A percentile compares a stretch with the other conserved stretches of the same genome.
Conservation (phyloP, 2,797 vertebrate genomes). For the Premnoplex brunnescens region DNA sequence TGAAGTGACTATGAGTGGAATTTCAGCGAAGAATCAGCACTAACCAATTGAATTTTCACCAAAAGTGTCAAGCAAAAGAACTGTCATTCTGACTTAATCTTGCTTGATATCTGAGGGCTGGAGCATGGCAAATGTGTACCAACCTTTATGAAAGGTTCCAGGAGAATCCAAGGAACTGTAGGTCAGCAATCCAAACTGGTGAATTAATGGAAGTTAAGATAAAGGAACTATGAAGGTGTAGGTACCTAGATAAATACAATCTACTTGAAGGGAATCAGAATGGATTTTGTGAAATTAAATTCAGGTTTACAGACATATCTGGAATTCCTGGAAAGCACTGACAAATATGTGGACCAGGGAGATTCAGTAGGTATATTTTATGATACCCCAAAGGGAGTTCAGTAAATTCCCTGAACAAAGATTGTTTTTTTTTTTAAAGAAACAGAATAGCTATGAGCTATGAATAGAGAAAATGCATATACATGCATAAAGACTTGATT, state of each 20-base stretch:
- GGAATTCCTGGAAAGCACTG: neutral
- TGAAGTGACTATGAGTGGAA: neutral
- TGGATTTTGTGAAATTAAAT: neutral
- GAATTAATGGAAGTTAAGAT: neutral
- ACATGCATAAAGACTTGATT: neutral
- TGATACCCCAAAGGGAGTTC: neutral
- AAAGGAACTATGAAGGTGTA: neutral
- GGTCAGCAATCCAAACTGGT: neutral
- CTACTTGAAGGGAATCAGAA: neutral
- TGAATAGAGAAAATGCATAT: neutral
- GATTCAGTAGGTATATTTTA: neutral
- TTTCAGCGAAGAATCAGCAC: neutral
- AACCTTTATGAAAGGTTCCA: neutral
- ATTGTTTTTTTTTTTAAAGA: neutral
- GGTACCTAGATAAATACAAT: neutral
- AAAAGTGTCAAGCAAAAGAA: neutral
- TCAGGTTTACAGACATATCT: neutral
- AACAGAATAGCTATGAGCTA: rapidly evolving
- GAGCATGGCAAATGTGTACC: neutral
- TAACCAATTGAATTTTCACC: neutral
- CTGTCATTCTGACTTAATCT: neutral
- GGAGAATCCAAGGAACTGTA: neutral
- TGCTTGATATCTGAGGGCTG: neutral
- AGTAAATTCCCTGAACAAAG: neutral
- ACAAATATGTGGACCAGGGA: neutral